phyloP scores from a whole-genome alignment of 2,888 invertebrate genomes.

The Zaprionus lineosus region DNA sequence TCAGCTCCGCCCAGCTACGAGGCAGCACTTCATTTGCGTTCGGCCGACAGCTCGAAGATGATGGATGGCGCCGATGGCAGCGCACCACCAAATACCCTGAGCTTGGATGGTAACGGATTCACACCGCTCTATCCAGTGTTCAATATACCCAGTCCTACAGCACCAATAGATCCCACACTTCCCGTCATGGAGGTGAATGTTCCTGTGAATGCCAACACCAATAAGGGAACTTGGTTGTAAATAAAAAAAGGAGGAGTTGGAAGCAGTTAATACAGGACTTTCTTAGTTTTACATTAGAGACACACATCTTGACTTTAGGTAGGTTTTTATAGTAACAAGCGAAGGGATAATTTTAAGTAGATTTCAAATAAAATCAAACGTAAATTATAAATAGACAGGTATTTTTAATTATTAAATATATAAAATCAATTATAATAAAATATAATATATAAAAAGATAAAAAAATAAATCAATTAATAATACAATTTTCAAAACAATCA shows the following conservation, averaged over 20 bases:
- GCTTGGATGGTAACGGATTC: conserved; percentile 54
- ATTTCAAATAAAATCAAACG: no score
- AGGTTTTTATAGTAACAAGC: no score
- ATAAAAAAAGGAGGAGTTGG: no score
- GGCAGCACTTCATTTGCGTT: conserved; percentile 75
- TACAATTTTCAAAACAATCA: no score
- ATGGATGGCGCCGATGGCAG: conserved; percentile 7
- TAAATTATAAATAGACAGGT: no score
- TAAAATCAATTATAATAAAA: no score
- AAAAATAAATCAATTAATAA: no score
- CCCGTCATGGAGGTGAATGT: conserved; percentile 25
- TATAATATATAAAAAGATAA: no score
- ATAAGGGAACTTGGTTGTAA: conserved; percentile 65
- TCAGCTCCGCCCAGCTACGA: conserved; percentile 81
- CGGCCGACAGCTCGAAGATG: background rate
- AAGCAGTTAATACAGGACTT: conserved; percentile 1
- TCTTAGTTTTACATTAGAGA: background rate
- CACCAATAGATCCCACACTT: conserved; percentile 24
- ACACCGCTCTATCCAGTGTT: conserved; percentile 78
- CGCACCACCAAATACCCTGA: conserved; percentile 49
- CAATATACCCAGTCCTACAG: conserved; percentile 57
- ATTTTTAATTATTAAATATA: no score
- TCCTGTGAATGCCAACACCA: conserved; percentile 27
- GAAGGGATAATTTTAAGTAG: no score
- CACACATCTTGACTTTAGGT: no score